A percentile compares a stretch with the other conserved stretches of the same genome.
Conservation (phyloP, 1,140 invertebrate species). For the Bombus haemorrhoidalis region DNA sequence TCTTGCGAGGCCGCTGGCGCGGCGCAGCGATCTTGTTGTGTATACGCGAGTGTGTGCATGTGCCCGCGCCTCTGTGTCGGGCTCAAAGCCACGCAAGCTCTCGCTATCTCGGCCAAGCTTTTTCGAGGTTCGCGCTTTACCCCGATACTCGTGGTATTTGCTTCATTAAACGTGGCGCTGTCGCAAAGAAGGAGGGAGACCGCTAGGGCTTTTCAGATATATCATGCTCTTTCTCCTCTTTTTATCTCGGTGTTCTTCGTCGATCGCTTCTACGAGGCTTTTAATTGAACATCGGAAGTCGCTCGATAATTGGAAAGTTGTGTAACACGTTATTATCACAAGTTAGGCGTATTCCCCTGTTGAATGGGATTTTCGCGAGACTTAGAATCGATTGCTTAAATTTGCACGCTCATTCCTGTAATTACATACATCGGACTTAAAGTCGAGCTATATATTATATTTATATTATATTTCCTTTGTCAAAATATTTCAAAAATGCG, state of each 20-base stretch:
- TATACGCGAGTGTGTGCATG: not conserved
- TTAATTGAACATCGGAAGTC: conserved; percentile 23
- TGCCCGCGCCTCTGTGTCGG: conserved; percentile 32
- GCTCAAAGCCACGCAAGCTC: conserved; percentile 60
- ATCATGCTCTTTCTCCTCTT: not conserved
- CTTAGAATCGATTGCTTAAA: not conserved
- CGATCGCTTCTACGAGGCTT: not conserved
- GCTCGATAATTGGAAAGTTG: conserved; percentile 42
- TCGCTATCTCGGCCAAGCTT: conserved; percentile 64
- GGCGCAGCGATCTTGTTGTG: conserved; percentile 36
- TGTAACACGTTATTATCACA: conserved; percentile 41
- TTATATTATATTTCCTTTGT: too few relatives aligned
- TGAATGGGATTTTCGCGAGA: not conserved
- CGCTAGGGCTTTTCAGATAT: not conserved
- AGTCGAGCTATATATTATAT: too few relatives aligned
- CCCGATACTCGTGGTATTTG: conserved; percentile 47
- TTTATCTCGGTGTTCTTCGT: not conserved
- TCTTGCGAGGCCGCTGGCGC: conserved; percentile 59
- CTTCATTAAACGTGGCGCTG: conserved; percentile 40
- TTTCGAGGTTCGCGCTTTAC: conserved; percentile 55
- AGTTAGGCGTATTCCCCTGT: not conserved
- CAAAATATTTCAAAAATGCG: too few relatives aligned
- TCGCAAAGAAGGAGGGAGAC: conserved; percentile 11
- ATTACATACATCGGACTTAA: too few relatives aligned
- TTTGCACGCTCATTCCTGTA: too few relatives aligned